phyloP scores from a whole-genome alignment of 2,888 invertebrate species.

The Hanleya hanleyi region DNA sequence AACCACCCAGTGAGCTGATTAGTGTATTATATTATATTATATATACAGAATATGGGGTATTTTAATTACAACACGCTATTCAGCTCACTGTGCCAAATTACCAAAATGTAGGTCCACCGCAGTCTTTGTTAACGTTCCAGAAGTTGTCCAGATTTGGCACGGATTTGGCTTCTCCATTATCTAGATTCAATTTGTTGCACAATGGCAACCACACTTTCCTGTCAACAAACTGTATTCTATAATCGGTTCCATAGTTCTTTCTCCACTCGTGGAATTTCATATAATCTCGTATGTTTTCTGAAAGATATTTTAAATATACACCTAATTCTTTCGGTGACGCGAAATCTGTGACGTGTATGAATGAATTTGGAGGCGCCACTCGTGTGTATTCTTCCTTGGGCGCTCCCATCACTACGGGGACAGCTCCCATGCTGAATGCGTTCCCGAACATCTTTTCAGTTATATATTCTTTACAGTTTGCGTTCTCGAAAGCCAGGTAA shows the following conservation, averaged over 20 bases:
- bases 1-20: no score
- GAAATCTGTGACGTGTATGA: constrained; percentile 1
- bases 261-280: constrained; percentile 8
- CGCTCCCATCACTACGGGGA: constrained; percentile 5
- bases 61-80: no score
- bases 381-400: background rate
- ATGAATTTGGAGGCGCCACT: background rate
- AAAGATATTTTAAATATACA: background rate
- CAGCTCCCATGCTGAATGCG: background rate
- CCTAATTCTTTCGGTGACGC: background rate
- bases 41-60: no score
- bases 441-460: constrained; percentile 3
- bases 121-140: background rate
- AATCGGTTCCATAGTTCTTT: background rate
- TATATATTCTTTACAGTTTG: constrained; percentile 5
- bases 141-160: background rate
- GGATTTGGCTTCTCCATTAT: background rate
- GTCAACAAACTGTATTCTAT: background rate
- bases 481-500: constrained; percentile 5
- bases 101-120: background rate
- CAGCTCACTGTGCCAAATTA: no score
- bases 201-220: background rate
- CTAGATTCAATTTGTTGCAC: background rate
- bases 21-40: no score
- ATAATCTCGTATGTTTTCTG: background rate